Conservation (phyloP, 2,113 vertebrate species). For the Syrrhaptes paradoxus region DNA sequence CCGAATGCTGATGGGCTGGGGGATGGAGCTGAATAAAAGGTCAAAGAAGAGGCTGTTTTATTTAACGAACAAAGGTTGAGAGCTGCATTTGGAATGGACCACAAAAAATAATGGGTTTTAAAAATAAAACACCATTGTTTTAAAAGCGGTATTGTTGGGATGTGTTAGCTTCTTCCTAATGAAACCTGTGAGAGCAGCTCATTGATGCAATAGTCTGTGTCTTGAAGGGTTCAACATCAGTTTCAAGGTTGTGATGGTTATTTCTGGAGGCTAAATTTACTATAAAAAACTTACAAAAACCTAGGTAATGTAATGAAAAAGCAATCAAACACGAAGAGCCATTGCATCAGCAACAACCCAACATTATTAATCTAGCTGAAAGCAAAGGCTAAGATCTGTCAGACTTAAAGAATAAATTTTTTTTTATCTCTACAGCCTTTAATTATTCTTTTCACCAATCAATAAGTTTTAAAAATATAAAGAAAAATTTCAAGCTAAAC, state of each 20-base stretch:
- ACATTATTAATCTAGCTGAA: constrained; percentile 15
- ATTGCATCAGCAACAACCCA: background rate
- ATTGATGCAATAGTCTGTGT: background rate
- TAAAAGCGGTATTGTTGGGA: background rate
- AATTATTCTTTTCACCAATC: background rate
- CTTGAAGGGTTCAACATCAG: background rate
- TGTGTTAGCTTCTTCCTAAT: background rate
- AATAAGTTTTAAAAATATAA: background rate
- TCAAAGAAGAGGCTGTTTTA: background rate
- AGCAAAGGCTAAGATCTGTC: background rate
- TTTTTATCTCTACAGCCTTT: background rate
- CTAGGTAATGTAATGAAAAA: constrained; percentile 6
- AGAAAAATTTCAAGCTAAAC: background rate
- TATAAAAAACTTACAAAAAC: background rate
- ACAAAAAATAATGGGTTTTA: background rate
- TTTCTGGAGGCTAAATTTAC: background rate
- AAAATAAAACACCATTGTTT: background rate
- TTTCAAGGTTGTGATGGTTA: background rate
- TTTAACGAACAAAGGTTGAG: background rate
- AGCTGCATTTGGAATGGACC: background rate
- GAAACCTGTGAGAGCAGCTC: background rate
- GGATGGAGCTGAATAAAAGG: background rate
- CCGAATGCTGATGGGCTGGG: background rate
- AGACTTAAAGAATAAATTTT: constrained; percentile 11
- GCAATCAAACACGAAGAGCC: background rate